Conservation (phyloP, 2,888 invertebrate species). For the Cantharis rufa region DNA sequence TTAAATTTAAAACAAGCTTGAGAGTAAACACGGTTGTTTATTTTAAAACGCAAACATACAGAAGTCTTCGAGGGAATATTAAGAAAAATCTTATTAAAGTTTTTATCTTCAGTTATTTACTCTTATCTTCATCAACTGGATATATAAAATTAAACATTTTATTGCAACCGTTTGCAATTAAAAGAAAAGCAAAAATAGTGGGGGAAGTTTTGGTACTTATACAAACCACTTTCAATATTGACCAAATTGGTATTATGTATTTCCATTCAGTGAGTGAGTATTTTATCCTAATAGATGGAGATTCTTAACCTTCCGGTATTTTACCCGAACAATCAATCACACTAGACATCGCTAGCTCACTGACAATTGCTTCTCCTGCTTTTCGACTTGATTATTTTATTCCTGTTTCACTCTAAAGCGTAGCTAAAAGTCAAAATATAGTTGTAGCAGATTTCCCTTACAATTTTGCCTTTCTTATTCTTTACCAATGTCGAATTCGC, state of each 20-base stretch:
- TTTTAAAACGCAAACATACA: not conserved
- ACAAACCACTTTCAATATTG: not conserved
- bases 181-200: not conserved
- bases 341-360: constrained; percentile 30
- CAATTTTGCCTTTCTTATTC: constrained; percentile 10
- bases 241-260: constrained; percentile 18
- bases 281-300: constrained; percentile 13
- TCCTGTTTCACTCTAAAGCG: constrained; percentile 19
- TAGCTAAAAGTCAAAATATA: constrained; percentile 26
- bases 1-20: not conserved
- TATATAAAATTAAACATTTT: not conserved
- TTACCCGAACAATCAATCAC: constrained; percentile 29
- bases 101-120: not conserved
- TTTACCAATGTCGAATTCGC: constrained; percentile 19
- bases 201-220: not conserved
- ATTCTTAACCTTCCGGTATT: constrained; percentile 27
- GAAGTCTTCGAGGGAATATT: not conserved
- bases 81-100: not conserved
- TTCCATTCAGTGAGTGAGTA: constrained; percentile 17
- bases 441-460: constrained; percentile 22
- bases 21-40: not conserved
- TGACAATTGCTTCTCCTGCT: constrained; percentile 26
- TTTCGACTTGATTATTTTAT: constrained; percentile 24
- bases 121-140: not conserved
- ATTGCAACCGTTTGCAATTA: not conserved